Evolutionary conservation across 2,797 vertebrate genomes (phyloP), one percentile per base, ranked within the genome.

Genomic region (Hyperoplus immaculatus): DNA sequence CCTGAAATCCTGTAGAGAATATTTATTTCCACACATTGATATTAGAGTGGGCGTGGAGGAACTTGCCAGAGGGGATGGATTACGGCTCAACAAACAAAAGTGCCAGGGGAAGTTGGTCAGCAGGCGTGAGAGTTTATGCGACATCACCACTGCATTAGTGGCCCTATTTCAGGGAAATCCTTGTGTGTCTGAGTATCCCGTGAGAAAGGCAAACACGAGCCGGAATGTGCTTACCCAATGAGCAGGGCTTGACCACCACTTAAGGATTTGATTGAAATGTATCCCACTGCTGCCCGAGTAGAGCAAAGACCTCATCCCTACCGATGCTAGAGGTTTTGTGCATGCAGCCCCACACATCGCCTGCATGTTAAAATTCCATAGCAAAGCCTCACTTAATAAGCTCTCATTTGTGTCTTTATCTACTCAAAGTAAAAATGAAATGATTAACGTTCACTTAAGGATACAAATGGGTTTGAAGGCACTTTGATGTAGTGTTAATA

Each of bases 21-120:
- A 56, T 84, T 82, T 8, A 29, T 82, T 66, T 78, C 21, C 69
- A 51, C 63, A 86, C 86, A 87, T 65, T 79, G 74, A 72, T 39
- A 51, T 60, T 42, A 42, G 61, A 56, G 56, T 47, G 15, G 50
- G 11, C 43, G 65, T 59, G 72, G 53, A 57, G 46, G 21, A 77
- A 53, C 43, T 18, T 60, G 50, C 50, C 39, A 69, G 47, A 46
- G 46, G 36, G 46, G 69, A 63, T 45, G 14, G 56, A 61, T 70
- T 66, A n/a, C 39, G 21, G 55, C 29, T 29, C 29, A 29, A 29
- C 29, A 68, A 59, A 38, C 59, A 41, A 74, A 78, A 54, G 39
- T 13, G 61, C 16, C 1, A 2, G 36, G 41, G 18, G n/a, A 47
- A 42, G 29, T 67, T 74, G 69, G 65, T 80, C 72, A 64, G 66